These are phyloP conservation scores for Girardinichthys multiradiatus DNA, from an alignment of 2,113 vertebrate genomes.

Conservation along the genomic window DNA sequence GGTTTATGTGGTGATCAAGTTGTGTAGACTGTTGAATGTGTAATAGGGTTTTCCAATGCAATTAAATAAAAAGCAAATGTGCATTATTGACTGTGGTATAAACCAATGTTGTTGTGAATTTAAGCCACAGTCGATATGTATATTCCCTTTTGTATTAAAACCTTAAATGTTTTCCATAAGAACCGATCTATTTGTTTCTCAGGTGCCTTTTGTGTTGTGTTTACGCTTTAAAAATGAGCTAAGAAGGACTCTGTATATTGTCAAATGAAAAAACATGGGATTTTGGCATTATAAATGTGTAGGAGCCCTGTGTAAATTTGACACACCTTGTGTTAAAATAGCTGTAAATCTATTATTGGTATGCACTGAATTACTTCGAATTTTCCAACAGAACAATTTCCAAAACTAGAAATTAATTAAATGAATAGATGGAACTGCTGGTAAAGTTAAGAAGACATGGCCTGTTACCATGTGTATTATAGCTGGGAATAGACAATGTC, in stretches of 20 bases:
- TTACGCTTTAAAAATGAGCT: background rate
- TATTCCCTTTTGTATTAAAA: too few relatives aligned
- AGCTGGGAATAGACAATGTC: constrained; percentile 1
- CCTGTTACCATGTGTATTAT: too few relatives aligned
- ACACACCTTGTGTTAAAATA: background rate
- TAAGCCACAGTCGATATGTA: too few relatives aligned
- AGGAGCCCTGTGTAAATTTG: background rate
- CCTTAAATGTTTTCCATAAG: too few relatives aligned
- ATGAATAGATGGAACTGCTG: background rate
- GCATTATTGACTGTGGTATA: too few relatives aligned
- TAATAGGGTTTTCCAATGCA: too few relatives aligned
- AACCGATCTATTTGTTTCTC: too few relatives aligned
- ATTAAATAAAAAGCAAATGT: too few relatives aligned
- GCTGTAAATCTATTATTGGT: background rate
- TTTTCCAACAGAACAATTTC: background rate
- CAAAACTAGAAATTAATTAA: background rate
- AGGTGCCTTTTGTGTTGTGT: too few relatives aligned
- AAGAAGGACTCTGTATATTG: background rate
- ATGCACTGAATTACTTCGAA: background rate
- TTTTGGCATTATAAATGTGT: background rate
- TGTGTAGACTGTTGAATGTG: too few relatives aligned
- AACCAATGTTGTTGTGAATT: too few relatives aligned
- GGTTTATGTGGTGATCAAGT: too few relatives aligned
- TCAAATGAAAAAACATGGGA: background rate
- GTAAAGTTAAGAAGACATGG: background rate